Conservation (phyloP, 1,140 invertebrate genomes). For the Drosophila erecta region DNA sequence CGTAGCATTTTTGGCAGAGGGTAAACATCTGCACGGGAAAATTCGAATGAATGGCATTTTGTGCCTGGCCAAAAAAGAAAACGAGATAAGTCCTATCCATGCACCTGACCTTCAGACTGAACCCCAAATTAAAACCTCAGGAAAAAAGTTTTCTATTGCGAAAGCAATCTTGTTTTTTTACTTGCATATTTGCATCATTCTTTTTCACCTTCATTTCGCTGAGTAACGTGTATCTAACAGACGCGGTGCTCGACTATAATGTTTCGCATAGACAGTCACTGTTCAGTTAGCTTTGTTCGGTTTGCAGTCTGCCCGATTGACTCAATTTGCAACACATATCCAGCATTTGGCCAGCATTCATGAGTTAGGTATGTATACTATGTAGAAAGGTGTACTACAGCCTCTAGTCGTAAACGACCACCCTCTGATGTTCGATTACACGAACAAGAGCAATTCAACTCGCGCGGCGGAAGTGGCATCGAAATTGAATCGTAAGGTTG, state of each 20-base stretch:
- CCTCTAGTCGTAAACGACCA: background rate
- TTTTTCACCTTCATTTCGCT: no score
- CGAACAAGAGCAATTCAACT: constrained; percentile 69
- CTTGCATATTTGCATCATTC: no score
- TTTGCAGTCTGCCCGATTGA: constrained; percentile 51
- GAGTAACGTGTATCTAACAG: no score
- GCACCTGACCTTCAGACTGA: no score
- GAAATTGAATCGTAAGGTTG: constrained; percentile 79
- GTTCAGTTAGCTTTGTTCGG: constrained; percentile 55
- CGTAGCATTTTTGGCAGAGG: no score
- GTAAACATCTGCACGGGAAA: no score
- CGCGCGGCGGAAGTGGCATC: constrained; percentile 72
- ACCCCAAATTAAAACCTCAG: no score
- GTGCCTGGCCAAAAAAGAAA: no score
- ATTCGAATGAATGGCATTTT: no score
- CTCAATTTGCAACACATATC: constrained; percentile 18
- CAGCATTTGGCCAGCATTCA: constrained; percentile 30
- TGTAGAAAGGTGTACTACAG: constrained; percentile 6
- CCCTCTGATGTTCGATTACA: constrained; percentile 39
- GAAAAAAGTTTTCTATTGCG: no score
- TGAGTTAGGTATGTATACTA: constrained; percentile 6
- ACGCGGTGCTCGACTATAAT: background rate
- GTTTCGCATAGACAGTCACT: constrained; percentile 28
- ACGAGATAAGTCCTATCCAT: no score
- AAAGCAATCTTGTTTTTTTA: no score